Conservation (phyloP, 1,140 invertebrate species). For the Pantala flavescens region DNA sequence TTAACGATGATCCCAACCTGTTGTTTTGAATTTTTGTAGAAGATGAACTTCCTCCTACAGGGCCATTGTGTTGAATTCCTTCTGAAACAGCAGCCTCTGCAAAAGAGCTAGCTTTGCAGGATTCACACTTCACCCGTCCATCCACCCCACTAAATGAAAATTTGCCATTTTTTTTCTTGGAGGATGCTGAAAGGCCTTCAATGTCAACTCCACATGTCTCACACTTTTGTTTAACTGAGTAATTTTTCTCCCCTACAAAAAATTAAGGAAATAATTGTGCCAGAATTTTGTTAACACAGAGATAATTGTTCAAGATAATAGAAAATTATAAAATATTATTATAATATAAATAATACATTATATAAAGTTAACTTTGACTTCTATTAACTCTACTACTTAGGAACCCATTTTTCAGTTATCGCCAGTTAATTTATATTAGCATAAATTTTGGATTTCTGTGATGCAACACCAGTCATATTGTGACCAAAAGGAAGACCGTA, state of each 20-base stretch:
- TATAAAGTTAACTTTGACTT: too few species aligned
- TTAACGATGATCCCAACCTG: background rate
- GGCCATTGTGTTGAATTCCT: background rate
- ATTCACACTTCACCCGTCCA: background rate
- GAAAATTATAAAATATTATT: too few species aligned
- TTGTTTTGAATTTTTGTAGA: background rate
- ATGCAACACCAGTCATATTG: too few species aligned
- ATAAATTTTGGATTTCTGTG: too few species aligned
- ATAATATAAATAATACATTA: too few species aligned
- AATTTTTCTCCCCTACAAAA: background rate
- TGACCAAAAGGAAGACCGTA: too few species aligned
- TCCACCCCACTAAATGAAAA: background rate
- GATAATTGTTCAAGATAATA: too few species aligned
- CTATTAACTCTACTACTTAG: too few species aligned
- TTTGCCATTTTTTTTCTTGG: slow-evolving; percentile 10
- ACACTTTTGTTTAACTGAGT: slow-evolving; percentile 5
- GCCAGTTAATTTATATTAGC: too few species aligned
- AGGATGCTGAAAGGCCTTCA: background rate
- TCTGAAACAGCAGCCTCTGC: background rate
- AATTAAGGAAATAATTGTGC: background rate
- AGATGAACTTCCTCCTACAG: background rate
- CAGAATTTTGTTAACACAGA: too few species aligned
- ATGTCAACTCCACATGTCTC: slow-evolving; percentile 5
- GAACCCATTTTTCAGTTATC: too few species aligned
- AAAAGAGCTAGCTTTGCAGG: background rate